Evolutionary conservation across 2,113 vertebrate genomes (phyloP), one percentile per base, ranked within the genome.

Genomic region (Hemiprocne comata): DNA sequence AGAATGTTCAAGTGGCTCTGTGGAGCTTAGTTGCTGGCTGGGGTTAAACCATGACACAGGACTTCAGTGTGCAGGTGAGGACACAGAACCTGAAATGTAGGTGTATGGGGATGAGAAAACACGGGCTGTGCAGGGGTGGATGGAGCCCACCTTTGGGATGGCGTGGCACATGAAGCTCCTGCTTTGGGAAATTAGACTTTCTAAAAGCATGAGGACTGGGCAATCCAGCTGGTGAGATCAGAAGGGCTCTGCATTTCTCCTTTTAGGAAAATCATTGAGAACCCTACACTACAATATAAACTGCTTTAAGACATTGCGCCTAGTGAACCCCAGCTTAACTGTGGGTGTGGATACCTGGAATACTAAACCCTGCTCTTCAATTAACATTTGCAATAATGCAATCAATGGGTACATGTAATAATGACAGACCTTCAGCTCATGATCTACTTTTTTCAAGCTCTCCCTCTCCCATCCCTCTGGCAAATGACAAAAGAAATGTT

Each of bases 131-230:
- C 1, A 4, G 29, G 15, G 44, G 51, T 0, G 2, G 57, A 10
- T 29, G 23, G 69, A 54, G 29, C 13, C 31, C 51, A 48, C 6
- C 0, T 16, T 42, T 36, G 58, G 40, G 57, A 36, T 42, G 31
- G 23, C 14, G 5, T 0, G 1, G 50, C 50, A 34, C 18, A 3
- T 6, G 12, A 72, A 24, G 18, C 18, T 50, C 54, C 76, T 72
- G 38, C 51, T 60, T 48, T 54, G 51, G 38, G 44, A 71, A 65
- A 33, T 36, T 42, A 65, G 69, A 38, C 10, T 6, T 28, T 15
- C 36, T 40, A 21, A 48, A 60, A 71, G 51, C 19, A 25, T 1
- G 2, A 57, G 48, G 67, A 21, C 24, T 23, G 55, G 50, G 55
- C 13, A 33, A 33, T 46, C 21, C 69, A 6, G 31, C 73, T 17